phyloP scores from a whole-genome alignment of 2,113 vertebrate species.

The Numida meleagris region DNA sequence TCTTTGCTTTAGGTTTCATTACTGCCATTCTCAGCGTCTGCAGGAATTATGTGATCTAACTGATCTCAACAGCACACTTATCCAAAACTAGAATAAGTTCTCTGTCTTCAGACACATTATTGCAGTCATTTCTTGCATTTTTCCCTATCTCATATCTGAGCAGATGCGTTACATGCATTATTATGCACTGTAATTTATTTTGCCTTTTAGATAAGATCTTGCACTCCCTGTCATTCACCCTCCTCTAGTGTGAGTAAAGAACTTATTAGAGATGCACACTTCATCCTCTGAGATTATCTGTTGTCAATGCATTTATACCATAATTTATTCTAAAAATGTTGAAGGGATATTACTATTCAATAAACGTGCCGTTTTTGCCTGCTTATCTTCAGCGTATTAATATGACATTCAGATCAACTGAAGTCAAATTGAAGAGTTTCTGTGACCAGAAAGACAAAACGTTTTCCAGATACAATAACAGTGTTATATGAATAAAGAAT shows the following conservation, averaged over 20 bases:
- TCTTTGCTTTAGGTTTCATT: constrained; percentile 64
- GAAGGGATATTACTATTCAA: not conserved
- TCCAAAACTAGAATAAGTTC: constrained; percentile 3
- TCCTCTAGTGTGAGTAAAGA: constrained; percentile 29
- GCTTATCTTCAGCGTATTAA: not conserved
- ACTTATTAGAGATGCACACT: constrained; percentile 35
- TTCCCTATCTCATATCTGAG: constrained; percentile 6
- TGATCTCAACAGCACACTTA: constrained; percentile 42
- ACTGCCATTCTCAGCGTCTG: constrained; percentile 32
- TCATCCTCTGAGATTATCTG: constrained; percentile 41
- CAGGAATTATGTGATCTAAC: constrained; percentile 26
- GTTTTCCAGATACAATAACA: not conserved
- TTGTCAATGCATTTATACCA: constrained; percentile 11
- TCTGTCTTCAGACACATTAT: constrained; percentile 37
- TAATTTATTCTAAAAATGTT: constrained; percentile 21
- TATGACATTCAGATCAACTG: not conserved
- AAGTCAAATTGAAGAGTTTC: not conserved
- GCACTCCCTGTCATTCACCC: constrained; percentile 18
- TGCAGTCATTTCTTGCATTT: constrained; percentile 32
- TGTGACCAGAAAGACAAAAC: not conserved
- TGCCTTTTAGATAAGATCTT: constrained; percentile 49
- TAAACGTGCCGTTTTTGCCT: not conserved
- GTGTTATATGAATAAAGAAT: not conserved
- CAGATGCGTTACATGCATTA: not conserved
- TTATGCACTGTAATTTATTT: constrained; percentile 18